phyloP scores from a whole-genome alignment of 2,113 vertebrate genomes.

The Emydura subglobosa region DNA sequence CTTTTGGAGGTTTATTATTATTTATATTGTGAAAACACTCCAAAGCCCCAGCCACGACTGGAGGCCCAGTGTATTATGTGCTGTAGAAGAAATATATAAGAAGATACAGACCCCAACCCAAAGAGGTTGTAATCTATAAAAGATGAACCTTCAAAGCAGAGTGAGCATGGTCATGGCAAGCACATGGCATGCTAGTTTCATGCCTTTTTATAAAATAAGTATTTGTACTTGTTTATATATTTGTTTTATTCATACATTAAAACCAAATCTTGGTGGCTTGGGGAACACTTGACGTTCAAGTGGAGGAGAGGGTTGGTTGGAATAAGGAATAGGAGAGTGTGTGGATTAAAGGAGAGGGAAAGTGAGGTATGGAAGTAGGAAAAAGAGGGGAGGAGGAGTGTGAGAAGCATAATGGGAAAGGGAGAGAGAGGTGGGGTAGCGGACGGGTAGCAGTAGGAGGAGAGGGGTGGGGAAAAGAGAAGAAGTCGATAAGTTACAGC shows the following conservation, averaged over 20 bases:
- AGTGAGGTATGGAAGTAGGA: neutral
- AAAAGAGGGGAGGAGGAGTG: neutral
- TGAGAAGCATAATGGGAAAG: neutral
- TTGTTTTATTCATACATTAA: neutral
- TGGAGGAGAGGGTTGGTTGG: neutral
- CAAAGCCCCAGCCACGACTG: neutral
- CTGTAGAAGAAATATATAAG: neutral
- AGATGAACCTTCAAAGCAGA: neutral
- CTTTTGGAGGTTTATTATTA: neutral
- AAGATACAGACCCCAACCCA: neutral
- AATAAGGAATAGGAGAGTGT: neutral
- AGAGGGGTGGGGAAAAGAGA: neutral
- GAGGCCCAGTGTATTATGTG: neutral
- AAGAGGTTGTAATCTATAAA: neutral
- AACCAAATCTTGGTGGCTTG: neutral
- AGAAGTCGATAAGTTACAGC: rapidly evolving
- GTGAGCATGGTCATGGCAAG: neutral
- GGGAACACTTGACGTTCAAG: neutral
- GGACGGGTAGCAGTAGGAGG: neutral
- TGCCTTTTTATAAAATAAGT: neutral
- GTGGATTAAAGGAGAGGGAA: neutral
- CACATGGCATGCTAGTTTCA: neutral
- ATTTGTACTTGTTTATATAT: neutral
- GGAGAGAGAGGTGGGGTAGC: neutral
- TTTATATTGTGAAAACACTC: neutral